Percentiles rank a stretch among this genome's conserved stretches.
These are phyloP conservation scores for Oscheius myriophilus DNA, from an alignment of 2,888 invertebrate species.

Conservation along the genomic window DNA sequence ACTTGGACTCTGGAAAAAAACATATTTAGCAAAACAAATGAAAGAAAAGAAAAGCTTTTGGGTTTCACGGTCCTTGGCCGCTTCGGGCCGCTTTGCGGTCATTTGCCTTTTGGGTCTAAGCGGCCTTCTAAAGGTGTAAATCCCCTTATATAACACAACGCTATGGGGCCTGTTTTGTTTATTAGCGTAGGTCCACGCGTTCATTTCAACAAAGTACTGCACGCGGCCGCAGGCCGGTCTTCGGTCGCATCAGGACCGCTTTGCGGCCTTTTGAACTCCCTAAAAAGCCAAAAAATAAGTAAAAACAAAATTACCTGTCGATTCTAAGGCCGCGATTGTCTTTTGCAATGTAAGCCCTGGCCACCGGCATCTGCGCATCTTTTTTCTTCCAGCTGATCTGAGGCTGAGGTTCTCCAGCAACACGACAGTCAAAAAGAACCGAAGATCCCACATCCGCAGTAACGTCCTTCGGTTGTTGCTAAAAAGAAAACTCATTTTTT, in stretches of 20 bases:
- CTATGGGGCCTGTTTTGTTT: no score
- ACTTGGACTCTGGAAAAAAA: conserved; percentile 63
- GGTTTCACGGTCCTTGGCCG: no score
- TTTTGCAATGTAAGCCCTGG: conserved; percentile 68
- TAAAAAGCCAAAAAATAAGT: background rate
- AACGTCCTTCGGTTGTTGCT: conserved; percentile 67
- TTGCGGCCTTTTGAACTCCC: no score
- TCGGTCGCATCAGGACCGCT: no score
- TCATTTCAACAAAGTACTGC: no score
- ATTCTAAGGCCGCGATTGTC: conserved; percentile 68
- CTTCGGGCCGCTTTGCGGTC: no score
- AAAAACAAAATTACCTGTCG: conserved; percentile 56
- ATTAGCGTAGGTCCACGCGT: no score
- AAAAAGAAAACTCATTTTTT: conserved; percentile 25
- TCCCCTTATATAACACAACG: no score
- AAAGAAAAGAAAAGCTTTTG: no score
- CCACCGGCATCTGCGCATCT: conserved; percentile 69
- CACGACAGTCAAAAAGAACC: conserved; percentile 70
- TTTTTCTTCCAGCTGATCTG: conserved; percentile 65
- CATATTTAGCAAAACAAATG: background rate
- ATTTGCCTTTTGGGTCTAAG: no score
- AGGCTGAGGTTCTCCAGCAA: conserved; percentile 59
- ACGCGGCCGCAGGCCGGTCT: no score
- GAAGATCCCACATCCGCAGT: conserved; percentile 68
- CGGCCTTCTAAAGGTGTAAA: no score